Evolutionary conservation across 1,140 invertebrate species (phyloP).

Genomic region (Aphis gossypii): DNA sequence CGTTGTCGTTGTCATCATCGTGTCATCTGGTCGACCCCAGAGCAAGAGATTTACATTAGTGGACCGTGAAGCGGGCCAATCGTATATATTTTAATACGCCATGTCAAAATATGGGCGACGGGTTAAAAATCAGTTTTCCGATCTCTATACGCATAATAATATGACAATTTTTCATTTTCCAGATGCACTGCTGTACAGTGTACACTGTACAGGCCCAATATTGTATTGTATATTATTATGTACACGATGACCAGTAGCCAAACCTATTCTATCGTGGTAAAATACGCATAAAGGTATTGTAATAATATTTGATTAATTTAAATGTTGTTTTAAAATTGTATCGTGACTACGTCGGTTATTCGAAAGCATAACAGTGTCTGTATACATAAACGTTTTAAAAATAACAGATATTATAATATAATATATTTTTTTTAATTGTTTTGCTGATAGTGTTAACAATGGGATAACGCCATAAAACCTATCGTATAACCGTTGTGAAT

Average conservation of each 20-base stretch:
- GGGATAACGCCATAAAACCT: no score
- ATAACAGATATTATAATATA: neutral
- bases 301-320: no score
- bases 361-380: neutral
- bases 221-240: neutral
- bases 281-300: neutral
- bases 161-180: neutral
- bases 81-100: neutral
- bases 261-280: neutral
- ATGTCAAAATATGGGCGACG: neutral
- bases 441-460: no score
- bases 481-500: no score
- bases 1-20: neutral
- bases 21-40: neutral
- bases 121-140: neutral
- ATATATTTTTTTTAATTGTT: no score
- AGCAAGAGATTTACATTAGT: neutral
- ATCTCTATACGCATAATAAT: neutral
- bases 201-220: neutral
- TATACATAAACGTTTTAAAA: neutral
- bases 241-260: neutral
- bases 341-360: neutral
- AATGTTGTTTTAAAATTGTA: no score
- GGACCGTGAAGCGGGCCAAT: neutral
- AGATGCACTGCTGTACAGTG: neutral